Base-by-base conservation (phyloP, 2,113 vertebrate species). In the Eupsittula cactorum region DNA sequence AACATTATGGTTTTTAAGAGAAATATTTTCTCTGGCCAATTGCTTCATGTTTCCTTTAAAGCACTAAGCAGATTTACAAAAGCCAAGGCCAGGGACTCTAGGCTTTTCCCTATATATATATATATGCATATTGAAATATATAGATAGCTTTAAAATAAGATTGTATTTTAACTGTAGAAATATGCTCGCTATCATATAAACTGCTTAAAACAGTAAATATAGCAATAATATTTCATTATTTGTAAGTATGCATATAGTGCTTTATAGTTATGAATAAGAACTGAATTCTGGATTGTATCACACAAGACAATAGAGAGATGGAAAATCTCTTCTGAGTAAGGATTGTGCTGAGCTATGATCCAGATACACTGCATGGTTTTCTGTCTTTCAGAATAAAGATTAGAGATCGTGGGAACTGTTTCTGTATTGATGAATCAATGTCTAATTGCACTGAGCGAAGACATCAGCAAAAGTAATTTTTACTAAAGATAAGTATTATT, bases 121-220 rank as follows among this genome's bases (percentile, higher is more conserved):
- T 71, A 31, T 44, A 9, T 31, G 7, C 23, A 6, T 57, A 52
- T 63, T 49, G 52, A 76, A 79, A 79, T 53, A 50, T 8, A 44
- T 6, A 47, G 7, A 76, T 10, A 60, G 1, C 27, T 52, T 86
- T 11, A 6, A 62, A 91, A 68, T 25, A 73, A 73, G 24, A 24
- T 33, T 63, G 0, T 1, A 14, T 33, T 83, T 88, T 77, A 92
- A 47, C 20, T 39, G 6, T 80, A 83, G 49, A 80, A 77, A 60
- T 57, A 69, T 4, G 15, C 3, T 67, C 0, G 0, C 2, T 53
- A 10, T 33, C 64, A 33, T 1, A 5, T 50, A 80, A 74, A 47
- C 35, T 62, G 20, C 39, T 82, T 82, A 69, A 42, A 52, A 53
- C 8, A 83, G 4, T 70, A 57, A 82, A 62, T 6, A 67, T 13